Base-by-base conservation (phyloP, 2,888 invertebrate genomes). In the Dichetophora obliterata region DNA sequence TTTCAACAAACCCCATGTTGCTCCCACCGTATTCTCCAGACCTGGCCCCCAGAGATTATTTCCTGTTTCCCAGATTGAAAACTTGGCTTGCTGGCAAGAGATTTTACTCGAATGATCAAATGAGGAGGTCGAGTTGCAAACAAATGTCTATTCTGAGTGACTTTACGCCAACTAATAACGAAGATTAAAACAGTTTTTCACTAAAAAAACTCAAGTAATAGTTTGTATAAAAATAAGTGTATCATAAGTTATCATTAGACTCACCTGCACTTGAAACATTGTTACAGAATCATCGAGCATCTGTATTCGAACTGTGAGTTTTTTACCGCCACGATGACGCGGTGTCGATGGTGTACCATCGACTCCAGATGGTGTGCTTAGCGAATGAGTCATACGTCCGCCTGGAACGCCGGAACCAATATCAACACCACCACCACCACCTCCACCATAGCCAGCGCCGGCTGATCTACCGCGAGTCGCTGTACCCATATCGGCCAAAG, bases 261-360 rank as follows among this genome's bases (percentile, higher is more conserved):
- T 90, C 87, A 96, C 96, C 95, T 96, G 96, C 82, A 96, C 94
- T 93, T 96, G 96, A 90, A 96, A 96, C 92, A 96, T 94, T 83
- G 96, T 96, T 87, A 95, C 91, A 73, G 94, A 93, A 90, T 96
- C 96, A 88, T 96, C 96, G 82, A 96, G 91, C 96, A 96, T 96
- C 90, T 95, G 95, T 75, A 96, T 94, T 83, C 95, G 91, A 80
- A 96, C 94, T 75, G 95, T 95, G 80, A 96, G 91, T 93, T 96
- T 96, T 90, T 96, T 96, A 87, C 96, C 96, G 86, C 95, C 95
- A 85, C 95, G 95, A 82, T 95, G 95, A 82, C 94, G 91, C 73
- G 95, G 94, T 81, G 95, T 95, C 80, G 94, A 91, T 80, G 91
- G 90, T 73, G 89, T 88, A 22, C 89, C 90, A 90, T 95, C 95